phyloP scores from a whole-genome alignment of 2,797 vertebrate species.

The Girardinus metallicus region DNA sequence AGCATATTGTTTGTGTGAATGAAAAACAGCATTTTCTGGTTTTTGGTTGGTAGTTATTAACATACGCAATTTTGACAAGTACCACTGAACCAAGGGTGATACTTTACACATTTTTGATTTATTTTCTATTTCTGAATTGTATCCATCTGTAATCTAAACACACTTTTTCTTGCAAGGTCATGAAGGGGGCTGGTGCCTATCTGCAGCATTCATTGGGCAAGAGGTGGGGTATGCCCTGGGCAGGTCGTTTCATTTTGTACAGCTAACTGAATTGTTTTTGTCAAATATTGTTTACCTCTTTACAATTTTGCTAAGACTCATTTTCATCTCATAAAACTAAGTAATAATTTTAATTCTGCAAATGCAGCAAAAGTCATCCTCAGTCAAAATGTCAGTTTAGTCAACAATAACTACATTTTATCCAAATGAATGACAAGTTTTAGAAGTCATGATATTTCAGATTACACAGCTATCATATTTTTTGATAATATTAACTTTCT shows the following conservation, averaged over 20 bases:
- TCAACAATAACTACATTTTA: background rate
- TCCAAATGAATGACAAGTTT: background rate
- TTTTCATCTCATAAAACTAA: background rate
- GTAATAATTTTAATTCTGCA: background rate
- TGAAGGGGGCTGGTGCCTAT: too few species aligned
- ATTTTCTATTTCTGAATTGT: conserved; percentile 18
- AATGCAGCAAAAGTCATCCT: background rate
- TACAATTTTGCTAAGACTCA: background rate
- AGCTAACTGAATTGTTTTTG: conserved; percentile 28
- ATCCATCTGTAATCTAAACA: conserved; percentile 2
- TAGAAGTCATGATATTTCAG: background rate
- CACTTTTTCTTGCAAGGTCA: too few species aligned
- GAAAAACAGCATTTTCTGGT: conserved; percentile 44
- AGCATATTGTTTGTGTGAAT: conserved; percentile 56
- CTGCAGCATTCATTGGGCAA: too few species aligned
- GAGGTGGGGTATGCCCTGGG: too few species aligned
- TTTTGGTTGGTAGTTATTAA: conserved; percentile 47
- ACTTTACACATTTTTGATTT: conserved; percentile 42
- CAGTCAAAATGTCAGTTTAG: background rate
- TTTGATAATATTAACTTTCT: background rate
- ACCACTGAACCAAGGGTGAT: conserved; percentile 35
- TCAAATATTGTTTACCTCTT: conserved; percentile 18
- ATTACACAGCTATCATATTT: background rate
- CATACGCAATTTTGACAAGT: conserved; percentile 33
- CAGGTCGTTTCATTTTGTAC: too few species aligned